A percentile compares a stretch with the other conserved stretches of the same genome.
Evolutionary conservation across 2,113 vertebrate genomes (phyloP).

Genomic region (Amblyornis subalaris): DNA sequence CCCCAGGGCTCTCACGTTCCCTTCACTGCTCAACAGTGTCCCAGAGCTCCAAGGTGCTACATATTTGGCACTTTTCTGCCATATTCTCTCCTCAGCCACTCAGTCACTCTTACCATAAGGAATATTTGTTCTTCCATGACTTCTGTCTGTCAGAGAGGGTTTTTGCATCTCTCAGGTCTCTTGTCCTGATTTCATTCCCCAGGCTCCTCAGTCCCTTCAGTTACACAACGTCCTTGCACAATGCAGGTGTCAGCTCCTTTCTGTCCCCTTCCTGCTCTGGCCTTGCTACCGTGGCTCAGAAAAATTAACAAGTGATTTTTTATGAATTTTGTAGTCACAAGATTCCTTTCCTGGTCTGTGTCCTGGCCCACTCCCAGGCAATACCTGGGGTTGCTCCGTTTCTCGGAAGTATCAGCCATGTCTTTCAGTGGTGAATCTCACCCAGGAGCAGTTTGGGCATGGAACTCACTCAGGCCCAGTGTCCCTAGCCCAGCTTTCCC

Average conservation of each 20-base stretch:
- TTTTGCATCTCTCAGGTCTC: not conserved
- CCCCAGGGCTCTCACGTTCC: not conserved
- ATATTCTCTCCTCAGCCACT: not conserved
- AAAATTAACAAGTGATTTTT: not conserved
- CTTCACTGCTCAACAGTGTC: not conserved
- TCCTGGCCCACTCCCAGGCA: not conserved
- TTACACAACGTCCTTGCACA: rapidly evolving
- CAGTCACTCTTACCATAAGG: not conserved
- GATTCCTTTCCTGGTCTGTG: not conserved
- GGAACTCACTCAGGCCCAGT: not conserved
- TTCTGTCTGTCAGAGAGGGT: not conserved
- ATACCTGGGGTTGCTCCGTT: not conserved
- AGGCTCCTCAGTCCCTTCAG: not conserved
- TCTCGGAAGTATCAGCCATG: not conserved
- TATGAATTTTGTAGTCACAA: not conserved
- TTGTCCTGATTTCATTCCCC: not conserved
- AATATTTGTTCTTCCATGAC: not conserved
- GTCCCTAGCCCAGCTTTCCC: not conserved
- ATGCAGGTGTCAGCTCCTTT: not conserved
- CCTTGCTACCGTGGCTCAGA: not conserved
- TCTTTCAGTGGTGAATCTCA: not conserved
- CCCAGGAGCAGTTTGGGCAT: not conserved
- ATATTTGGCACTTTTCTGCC: not conserved
- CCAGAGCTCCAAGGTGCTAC: not conserved
- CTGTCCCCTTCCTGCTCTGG: not conserved